Evolutionary conservation across 2,113 vertebrate genomes (phyloP).

Genomic region (Peromyscus maniculatus): DNA sequence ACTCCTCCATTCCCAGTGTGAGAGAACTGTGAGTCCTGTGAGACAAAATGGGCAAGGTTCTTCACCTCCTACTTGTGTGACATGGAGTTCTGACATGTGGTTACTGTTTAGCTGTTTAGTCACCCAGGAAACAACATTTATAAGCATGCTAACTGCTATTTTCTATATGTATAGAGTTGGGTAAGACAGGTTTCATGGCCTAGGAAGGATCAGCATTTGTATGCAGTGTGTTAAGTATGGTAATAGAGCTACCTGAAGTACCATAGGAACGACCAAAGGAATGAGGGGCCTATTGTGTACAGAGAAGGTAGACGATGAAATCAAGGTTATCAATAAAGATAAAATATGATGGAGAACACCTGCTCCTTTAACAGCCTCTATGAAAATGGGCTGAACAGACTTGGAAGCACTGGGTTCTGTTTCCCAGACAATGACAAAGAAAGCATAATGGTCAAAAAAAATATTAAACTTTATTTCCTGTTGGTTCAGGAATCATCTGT

Average conservation of each 20-base stretch:
- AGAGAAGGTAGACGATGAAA: neutral
- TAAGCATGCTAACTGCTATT: neutral
- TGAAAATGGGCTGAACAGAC: constrained; percentile 42
- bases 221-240: neutral
- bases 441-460: constrained; percentile 53
- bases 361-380: constrained; percentile 38
- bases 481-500: constrained; percentile 83
- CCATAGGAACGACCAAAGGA: neutral
- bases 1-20: neutral
- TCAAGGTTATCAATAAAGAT: neutral
- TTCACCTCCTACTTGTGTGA: neutral
- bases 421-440: constrained; percentile 62
- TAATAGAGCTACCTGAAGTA: neutral
- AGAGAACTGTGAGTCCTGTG: neutral
- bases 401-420: neutral
- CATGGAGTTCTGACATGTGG: neutral
- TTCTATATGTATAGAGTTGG: neutral
- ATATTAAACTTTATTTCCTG: constrained; percentile 77
- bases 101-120: neutral
- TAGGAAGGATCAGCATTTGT: neutral
- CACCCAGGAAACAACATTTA: neutral
- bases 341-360: neutral
- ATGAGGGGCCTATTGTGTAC: neutral
- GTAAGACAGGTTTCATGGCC: neutral
- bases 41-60: neutral